Conservation (phyloP, 2,888 invertebrate species). For the Melieria crassipennis region DNA sequence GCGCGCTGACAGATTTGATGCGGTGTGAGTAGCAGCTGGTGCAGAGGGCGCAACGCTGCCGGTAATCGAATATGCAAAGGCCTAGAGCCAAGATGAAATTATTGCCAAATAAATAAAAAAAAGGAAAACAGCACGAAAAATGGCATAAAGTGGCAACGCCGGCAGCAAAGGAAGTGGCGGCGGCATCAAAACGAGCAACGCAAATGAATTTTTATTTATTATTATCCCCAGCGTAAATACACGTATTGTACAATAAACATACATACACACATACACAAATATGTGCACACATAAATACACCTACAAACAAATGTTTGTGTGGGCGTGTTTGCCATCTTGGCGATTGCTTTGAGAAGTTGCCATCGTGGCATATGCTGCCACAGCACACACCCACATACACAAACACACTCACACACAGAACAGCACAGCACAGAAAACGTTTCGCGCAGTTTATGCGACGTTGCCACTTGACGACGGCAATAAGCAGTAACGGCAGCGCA, state of each 20-base stretch:
- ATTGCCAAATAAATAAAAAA: conserved; percentile 39
- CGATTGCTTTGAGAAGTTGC: no score
- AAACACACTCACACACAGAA: no score
- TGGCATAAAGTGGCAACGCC: no score
- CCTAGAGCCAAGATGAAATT: conserved; percentile 29
- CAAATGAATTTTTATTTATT: conserved; percentile 37
- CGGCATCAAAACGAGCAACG: conserved; percentile 28
- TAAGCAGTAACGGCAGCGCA: no score
- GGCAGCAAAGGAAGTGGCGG: no score
- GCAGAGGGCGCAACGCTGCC: no score
- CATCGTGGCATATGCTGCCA: no score
- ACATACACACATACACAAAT: conserved; percentile 16
- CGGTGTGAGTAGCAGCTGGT: background rate
- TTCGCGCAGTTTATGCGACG: no score
- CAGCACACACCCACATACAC: no score
- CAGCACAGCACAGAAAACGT: no score
- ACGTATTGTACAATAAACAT: conserved; percentile 9
- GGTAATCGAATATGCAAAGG: background rate
- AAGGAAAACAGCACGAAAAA: background rate
- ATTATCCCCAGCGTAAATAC: conserved; percentile 12
- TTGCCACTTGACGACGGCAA: no score
- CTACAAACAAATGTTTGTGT: conserved; percentile 2
- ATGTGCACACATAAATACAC: conserved; percentile 6
- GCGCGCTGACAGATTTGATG: background rate
- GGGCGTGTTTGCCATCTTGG: background rate